Percentiles rank a stretch among this genome's conserved stretches.
These are phyloP conservation scores for Drosophila rubida DNA, from an alignment of 2,888 invertebrate genomes.

Conservation along the genomic window DNA sequence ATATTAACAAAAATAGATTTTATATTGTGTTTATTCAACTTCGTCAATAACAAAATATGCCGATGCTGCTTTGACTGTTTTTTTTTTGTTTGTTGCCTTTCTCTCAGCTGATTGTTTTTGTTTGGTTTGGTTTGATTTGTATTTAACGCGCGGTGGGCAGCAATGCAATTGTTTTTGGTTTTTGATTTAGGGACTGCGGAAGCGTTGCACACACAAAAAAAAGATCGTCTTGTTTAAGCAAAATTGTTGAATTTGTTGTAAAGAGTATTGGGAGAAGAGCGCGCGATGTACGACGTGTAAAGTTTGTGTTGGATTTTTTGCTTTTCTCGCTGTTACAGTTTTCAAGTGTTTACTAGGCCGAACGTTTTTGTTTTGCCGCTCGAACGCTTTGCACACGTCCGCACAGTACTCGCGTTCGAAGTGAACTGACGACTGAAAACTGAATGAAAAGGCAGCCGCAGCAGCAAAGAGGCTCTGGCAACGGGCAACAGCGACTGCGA, in stretches of 20 bases:
- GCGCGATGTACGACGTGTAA: slow-evolving; percentile 46
- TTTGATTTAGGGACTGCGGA: too few species aligned
- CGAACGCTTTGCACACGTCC: slow-evolving; percentile 79
- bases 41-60: too few species aligned
- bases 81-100: slow-evolving; percentile 9
- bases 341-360: slow-evolving; percentile 42
- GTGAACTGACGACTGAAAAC: slow-evolving; percentile 80
- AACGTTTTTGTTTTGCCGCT: slow-evolving; percentile 48
- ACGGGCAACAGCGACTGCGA: slow-evolving; percentile 20
- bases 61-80: slow-evolving; percentile 8
- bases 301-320: slow-evolving; percentile 20
- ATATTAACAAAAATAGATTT: slow-evolving; percentile 30
- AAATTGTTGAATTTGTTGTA: slow-evolving; percentile 12
- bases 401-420: slow-evolving; percentile 84
- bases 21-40: background rate
- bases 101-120: background rate
- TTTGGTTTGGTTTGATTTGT: slow-evolving; percentile 7
- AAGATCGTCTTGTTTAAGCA: background rate
- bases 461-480: slow-evolving; percentile 31
- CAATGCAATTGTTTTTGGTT: background rate
- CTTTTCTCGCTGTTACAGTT: slow-evolving; percentile 22
- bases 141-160: too few species aligned
- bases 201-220: background rate
- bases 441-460: slow-evolving; percentile 65
- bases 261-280: slow-evolving; percentile 3